A percentile compares a stretch with the other conserved stretches of the same genome.
Evolutionary conservation across 2,888 invertebrate species (phyloP).

Genomic region (Portevinia maculata): DNA sequence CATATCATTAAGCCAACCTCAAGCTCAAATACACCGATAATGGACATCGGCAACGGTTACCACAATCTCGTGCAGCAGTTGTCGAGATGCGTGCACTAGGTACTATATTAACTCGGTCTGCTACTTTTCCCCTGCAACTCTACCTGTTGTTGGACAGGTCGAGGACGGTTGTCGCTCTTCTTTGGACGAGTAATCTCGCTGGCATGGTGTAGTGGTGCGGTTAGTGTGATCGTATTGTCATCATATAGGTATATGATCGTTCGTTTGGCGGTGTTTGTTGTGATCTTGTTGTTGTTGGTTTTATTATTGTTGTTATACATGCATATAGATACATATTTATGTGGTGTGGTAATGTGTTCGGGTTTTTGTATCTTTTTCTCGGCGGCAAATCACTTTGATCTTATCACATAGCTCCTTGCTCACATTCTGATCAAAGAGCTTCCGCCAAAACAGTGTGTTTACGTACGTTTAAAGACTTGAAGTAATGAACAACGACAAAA

Average conservation of each 20-base stretch:
- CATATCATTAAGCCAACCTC: conserved; percentile 35
- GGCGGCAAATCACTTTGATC: conserved; percentile 83
- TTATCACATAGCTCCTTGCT: conserved; percentile 83
- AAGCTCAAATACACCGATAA: conserved; percentile 28
- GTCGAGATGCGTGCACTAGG: no score
- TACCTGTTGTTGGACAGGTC: conserved; percentile 35
- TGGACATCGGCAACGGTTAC: conserved; percentile 29
- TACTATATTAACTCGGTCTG: background rate
- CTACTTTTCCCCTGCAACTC: background rate
- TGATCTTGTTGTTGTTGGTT: conserved; percentile 66
- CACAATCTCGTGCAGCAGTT: conserved; percentile 21
- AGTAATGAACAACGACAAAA: conserved; percentile 75
- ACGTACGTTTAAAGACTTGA: conserved; percentile 76
- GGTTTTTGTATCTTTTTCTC: conserved; percentile 75
- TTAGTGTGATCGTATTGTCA: conserved; percentile 35
- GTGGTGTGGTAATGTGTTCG: conserved; percentile 45
- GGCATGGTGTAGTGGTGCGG: background rate
- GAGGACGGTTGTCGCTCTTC: conserved; percentile 70
- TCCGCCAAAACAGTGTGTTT: conserved; percentile 81
- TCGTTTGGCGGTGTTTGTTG: conserved; percentile 66
- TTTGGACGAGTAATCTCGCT: conserved; percentile 11
- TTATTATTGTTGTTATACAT: conserved; percentile 53
- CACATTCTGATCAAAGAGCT: conserved; percentile 84
- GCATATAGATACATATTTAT: conserved; percentile 10
- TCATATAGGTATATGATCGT: conserved; percentile 36